Base-by-base conservation (phyloP, 2,113 vertebrate species). In the Cyrtonyx montezumae region DNA sequence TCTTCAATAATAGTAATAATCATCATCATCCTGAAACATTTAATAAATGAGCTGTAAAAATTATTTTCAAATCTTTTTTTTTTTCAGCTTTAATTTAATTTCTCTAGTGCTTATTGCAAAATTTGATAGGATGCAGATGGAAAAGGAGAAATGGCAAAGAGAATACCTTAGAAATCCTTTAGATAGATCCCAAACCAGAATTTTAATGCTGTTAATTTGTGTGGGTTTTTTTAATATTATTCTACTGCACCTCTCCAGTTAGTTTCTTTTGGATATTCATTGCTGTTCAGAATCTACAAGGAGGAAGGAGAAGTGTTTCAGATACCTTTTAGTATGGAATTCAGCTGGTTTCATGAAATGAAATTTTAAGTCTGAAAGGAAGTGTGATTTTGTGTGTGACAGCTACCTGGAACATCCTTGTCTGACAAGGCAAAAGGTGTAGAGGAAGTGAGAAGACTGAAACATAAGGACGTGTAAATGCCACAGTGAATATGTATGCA, bases 321-420 rank as follows among this genome's bases (percentile, higher is more conserved):
- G 18, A 25, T n/a, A 42, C 53, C 13, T 11, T 77, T 86, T 59
- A 68, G 28, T 53, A 34, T 94, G 62, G 37, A 65, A 59, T 83
- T 74, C 34, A 40, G 9, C 8, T 85, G 36, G 11, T 70, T 90
- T 82, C 5, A 55, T 49, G 49, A 61, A 69, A 58, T 55, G 58
- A 3, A 66, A 62, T 53, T 48, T 8, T 73, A 34, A 49, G 15
- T 66, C 55, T 91, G 82, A 89, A 78, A 13, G 45, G 46, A 80
- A 84, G 62, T 87, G n/a, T 84, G 69, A 75, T 68, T 91, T 82
- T 79, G 36, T 84, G 81, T 91, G 40, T 87, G 84, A 79, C 51
- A 87, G 1, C 20, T 84, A 79, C 74, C 32, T 34, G 65, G 8
- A 16, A 8, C 48, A 88, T 48, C 70, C 77, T 88, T 83, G 53